phyloP scores from a whole-genome alignment of 1,140 invertebrate species.

The Drosophila murphyi region DNA sequence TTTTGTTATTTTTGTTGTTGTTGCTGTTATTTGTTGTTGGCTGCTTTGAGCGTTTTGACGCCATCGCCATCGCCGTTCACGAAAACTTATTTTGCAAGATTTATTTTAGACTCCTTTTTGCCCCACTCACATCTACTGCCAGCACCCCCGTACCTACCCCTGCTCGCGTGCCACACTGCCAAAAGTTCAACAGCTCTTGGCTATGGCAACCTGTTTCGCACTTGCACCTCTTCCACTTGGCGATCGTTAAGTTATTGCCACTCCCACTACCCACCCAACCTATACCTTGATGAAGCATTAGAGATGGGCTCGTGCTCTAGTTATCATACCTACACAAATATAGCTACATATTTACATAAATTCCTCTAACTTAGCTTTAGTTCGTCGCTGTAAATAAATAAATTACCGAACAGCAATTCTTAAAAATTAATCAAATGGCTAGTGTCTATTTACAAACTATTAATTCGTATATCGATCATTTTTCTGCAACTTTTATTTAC shows the following conservation, averaged over 20 bases:
- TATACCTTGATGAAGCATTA: not conserved
- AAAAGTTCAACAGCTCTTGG: constrained; percentile 1
- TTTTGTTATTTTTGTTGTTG: constrained; percentile 24
- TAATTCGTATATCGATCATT: too few relatives aligned
- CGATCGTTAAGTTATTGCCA: constrained; percentile 75
- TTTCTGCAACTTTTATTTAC: too few relatives aligned
- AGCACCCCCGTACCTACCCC: too few relatives aligned
- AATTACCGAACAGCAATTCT: too few relatives aligned
- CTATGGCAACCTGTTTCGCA: constrained; percentile 32
- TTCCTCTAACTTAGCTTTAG: too few relatives aligned
- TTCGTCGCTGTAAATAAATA: too few relatives aligned
- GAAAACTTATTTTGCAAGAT: constrained; percentile 74
- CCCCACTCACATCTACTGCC: not conserved
- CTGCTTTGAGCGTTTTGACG: constrained; percentile 68
- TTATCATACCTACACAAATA: too few relatives aligned
- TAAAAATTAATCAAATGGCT: too few relatives aligned
- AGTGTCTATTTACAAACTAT: too few relatives aligned
- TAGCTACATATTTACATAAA: too few relatives aligned
- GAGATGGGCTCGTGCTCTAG: constrained; percentile 7
- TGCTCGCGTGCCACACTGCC: not conserved
- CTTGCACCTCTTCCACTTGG: constrained; percentile 47
- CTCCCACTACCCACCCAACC: constrained; percentile 25
- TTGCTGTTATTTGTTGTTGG: constrained; percentile 8
- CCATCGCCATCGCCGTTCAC: constrained; percentile 41
- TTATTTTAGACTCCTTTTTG: constrained; percentile 52